These are phyloP conservation scores for Zaprionus capensis DNA, from an alignment of 1,140 invertebrate genomes.

Conservation along the genomic window DNA sequence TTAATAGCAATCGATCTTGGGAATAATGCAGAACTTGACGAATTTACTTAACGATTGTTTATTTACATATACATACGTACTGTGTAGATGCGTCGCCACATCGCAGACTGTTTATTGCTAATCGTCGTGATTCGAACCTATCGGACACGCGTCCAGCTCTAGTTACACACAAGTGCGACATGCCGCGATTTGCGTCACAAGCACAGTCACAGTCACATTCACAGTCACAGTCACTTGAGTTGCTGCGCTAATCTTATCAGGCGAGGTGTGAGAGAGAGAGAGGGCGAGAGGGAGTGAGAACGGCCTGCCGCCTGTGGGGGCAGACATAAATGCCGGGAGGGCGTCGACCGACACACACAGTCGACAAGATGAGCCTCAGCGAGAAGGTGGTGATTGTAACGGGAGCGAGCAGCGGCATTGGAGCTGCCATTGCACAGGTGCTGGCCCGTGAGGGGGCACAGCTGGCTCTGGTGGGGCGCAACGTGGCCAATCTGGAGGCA, in stretches of 20 bases:
- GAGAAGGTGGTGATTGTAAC: slow-evolving; percentile 90
- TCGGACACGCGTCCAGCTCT: not conserved
- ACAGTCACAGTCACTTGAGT: slow-evolving; percentile 11
- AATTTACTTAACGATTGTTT: not conserved
- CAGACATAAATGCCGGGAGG: slow-evolving; percentile 46
- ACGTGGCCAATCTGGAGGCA: slow-evolving; percentile 86
- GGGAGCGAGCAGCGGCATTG: slow-evolving; percentile 95
- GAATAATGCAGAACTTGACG: not conserved
- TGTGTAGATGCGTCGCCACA: not conserved
- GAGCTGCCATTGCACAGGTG: slow-evolving; percentile 91
- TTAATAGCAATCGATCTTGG: not conserved
- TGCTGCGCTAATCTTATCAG: slow-evolving; percentile 61
- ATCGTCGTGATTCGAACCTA: not conserved
- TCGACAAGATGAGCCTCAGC: slow-evolving; percentile 69
- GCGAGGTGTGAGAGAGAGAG: not conserved
- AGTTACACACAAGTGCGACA: slow-evolving; percentile 8
- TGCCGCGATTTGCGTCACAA: slow-evolving; percentile 35
- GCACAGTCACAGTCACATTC: not conserved
- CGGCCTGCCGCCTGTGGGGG: not conserved
- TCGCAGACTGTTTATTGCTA: not conserved
- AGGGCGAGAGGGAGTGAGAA: not conserved
- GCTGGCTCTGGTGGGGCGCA: slow-evolving; percentile 90
- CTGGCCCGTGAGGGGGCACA: slow-evolving; percentile 90
- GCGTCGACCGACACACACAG: slow-evolving; percentile 29
- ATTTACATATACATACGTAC: not conserved